Base-by-base conservation (phyloP, 2,888 invertebrate species). In the Hydropsyche betteni region DNA sequence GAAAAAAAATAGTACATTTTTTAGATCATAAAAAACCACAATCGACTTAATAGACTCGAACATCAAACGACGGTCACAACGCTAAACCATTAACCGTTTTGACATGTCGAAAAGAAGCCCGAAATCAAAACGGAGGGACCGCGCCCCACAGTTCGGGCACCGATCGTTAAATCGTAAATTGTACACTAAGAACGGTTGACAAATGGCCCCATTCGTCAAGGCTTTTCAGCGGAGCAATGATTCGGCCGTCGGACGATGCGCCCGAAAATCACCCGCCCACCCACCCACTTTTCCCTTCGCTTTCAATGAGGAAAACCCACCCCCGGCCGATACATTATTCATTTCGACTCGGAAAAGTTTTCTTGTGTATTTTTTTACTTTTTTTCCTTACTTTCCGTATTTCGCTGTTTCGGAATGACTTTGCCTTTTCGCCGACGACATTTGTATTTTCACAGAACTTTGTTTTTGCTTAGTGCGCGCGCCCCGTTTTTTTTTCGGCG, bases 341-440 rank as follows among this genome's bases (percentile, higher is more conserved):
- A 78, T 78, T 77, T 77, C 77, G 77, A 77, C 76, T 78, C 75
- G 78, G 75, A 78, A 78, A 78, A 75, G 34, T 77, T 78, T 78
- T 70, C 50, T 52, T 58, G 14, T 58, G 14, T 58, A 24, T 58
- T 58, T 58, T 24, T 58, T 24, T 58, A n/a, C 6, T 14, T 55
- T 16, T 55, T 55, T 55, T 16, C 16, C 55, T 55, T 55, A 6
- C 6, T n/a, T 55, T 55, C 12, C 16, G 16, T 16, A 10, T 55
- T 55, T 55, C n/a, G 33, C 8, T 5, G 36, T 51, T 76, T 74
- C 69, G 74, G 75, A 78, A 78, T 78, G 78, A 78, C 76, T 78
- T 70, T 68, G 76, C 78, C 75, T 73, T 76, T 77, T 78, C 64
- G 50, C 68, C 75, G 71, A 55, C 75, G 72, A 76, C 76, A 69